Evolutionary conservation across 2,888 invertebrate genomes (phyloP), one percentile per base, ranked within the genome.

Genomic region (Nemotelus nigrinus): DNA sequence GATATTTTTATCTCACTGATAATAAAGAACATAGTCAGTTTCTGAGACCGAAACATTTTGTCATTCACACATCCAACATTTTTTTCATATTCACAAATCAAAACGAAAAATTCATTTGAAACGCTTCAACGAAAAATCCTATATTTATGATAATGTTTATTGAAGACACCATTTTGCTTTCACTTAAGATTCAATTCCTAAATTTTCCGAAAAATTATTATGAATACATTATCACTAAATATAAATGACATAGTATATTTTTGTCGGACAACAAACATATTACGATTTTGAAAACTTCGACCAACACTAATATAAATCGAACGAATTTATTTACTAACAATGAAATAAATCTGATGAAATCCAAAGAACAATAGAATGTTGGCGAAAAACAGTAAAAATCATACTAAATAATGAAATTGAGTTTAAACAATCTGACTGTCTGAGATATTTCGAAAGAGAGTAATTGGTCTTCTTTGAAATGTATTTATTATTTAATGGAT

Each of bases 91-190:
- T 25, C 25, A 25, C 25, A 25, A 50, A 7, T 57, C 57, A 57
- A 8, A 57, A 57, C 10, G 57, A 57, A 57, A 57, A 1, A 57
- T 25, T 8, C 3, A 57, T 25, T 57, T 25, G 25, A 53, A 53
- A 6, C 53, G 53, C 6, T 8, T 53, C 6, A 57, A 57, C n/a
- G 25, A 57, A 57, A 57, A 57, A 57, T 7, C 57, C n/a, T 64
- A 64, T 64, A 45, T 44, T n/a, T 44, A 67, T 50, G 25, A 70
- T 70, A 50, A 70, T 70, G 70, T 70, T 70, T 70, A 70, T 70
- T 70, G 70, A 53, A 70, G 70, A 70, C 70, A 70, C 70, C 53
- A 43, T 70, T 55, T 47, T 39, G 41, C 55, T 47, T 47, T 55
- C 50, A 39, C 10, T 48, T 43, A 47, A 2, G 8, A 48, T 55